A percentile compares a stretch with the other conserved stretches of the same genome.
Conservation (phyloP, 1,140 invertebrate species). For the Lucilia sericata region DNA sequence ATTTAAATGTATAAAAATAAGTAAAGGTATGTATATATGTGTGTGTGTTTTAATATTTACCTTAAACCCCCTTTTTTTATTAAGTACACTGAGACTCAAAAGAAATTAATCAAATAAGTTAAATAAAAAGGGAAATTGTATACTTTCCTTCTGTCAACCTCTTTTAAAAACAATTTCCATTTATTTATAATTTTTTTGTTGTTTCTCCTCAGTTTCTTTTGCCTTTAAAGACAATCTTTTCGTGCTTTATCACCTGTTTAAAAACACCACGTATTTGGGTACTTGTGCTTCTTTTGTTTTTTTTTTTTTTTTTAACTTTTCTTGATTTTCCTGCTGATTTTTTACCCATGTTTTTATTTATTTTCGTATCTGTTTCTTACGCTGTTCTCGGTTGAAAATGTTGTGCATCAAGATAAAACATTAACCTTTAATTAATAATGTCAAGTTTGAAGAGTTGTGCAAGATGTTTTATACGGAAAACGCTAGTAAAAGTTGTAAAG, state of each 20-base stretch:
- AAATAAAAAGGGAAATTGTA: conserved; percentile 21
- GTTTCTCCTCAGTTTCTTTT: neutral
- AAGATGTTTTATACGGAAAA: neutral
- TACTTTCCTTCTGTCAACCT: conserved; percentile 2
- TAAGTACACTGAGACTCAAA: neutral
- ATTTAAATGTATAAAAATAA: neutral
- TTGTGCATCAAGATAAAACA: conserved; percentile 29
- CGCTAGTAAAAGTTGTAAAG: no score
- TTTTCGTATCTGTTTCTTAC: neutral
- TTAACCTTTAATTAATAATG: conserved; percentile 43
- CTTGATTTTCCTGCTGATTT: neutral
- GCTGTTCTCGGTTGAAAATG: neutral
- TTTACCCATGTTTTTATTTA: neutral
- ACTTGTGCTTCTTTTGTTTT: neutral
- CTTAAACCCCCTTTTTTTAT: neutral
- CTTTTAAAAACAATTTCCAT: neutral
- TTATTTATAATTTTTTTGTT: neutral
- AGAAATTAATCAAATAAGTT: conserved; percentile 17
- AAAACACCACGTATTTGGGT: neutral
- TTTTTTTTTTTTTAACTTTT: neutral
- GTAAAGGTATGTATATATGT: neutral
- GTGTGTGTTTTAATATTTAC: neutral
- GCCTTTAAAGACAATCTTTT: neutral
- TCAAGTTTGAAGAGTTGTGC: conserved; percentile 28
- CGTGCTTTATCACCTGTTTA: conserved; percentile 25